phyloP scores from a whole-genome alignment of 2,888 invertebrate genomes.

The Ethmia dodecea region DNA sequence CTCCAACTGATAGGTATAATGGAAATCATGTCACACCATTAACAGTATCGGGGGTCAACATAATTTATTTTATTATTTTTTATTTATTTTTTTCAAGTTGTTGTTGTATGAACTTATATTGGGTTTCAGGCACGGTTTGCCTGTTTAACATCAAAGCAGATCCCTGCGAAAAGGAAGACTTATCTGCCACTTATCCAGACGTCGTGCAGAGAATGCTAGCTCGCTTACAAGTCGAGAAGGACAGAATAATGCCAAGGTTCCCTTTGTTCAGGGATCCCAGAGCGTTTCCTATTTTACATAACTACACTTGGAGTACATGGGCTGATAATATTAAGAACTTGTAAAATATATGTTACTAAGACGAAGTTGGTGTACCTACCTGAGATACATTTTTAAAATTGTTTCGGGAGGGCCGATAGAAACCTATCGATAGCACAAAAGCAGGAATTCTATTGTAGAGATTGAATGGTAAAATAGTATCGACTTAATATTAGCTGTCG shows the following conservation, averaged over 20 bases:
- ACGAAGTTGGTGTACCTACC: no score
- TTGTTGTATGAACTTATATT: no score
- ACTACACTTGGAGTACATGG: conserved; percentile 55
- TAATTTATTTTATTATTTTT: not conserved
- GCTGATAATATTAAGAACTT: conserved; percentile 25
- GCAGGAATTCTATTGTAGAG: no score
- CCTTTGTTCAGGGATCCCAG: conserved; percentile 42
- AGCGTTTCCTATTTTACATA: conserved; percentile 41
- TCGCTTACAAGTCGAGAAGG: conserved; percentile 33
- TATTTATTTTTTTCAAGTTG: conserved; percentile 12
- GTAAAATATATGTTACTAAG: no score
- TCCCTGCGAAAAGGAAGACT: conserved; percentile 51
- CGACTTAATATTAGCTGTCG: no score
- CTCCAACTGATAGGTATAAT: no score
- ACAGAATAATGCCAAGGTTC: conserved; percentile 37
- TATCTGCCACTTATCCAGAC: conserved; percentile 36
- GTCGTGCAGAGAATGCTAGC: conserved; percentile 31
- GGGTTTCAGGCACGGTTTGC: conserved; percentile 44
- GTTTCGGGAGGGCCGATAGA: no score
- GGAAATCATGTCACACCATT: no score
- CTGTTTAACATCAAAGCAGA: conserved; percentile 54
- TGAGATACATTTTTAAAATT: no score
- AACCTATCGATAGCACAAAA: no score
- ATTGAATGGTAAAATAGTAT: no score
- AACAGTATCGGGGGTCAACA: no score